Evolutionary conservation across 37 sponge, comb jelly and placozoan species (phyloP), one percentile per base, ranked within the genome.

Genomic region (Halichondria panicea): DNA sequence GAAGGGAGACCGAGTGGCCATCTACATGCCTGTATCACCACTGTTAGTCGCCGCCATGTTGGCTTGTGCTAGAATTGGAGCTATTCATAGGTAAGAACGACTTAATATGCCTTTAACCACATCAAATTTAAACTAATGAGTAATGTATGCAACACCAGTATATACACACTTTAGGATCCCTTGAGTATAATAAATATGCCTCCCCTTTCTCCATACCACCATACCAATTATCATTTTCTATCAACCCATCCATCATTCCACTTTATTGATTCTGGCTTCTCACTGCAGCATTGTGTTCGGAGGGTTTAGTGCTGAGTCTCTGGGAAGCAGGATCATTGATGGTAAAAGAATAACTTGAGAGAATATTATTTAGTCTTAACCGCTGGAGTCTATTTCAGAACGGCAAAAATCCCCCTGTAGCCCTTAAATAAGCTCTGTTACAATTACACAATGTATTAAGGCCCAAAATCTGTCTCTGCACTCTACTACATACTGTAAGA

Each of bases 61-160:
- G 68, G 97, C 97, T 55, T 96, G 97, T 78, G 88, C 94, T 62
- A 73, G 97, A 21, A 96, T 96, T 27, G 97, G 97, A 56, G 97
- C 88, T 35, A 73, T 94, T 21, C 94, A 94, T 84, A 86, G 87
- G 91, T 91, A 22, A 9, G 77, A 24, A 54, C 55, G 71, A 4
- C n/a, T n/a, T n/a, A n/a, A n/a, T n/a, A n/a, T n/a, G n/a, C n/a
- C n/a, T n/a, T n/a, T n/a, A n/a, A n/a, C n/a, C n/a, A n/a, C n/a
- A n/a, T n/a, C n/a, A n/a, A n/a, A n/a, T n/a, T n/a, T n/a, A n/a
- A n/a, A n/a, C n/a, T n/a, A n/a, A n/a, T n/a, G n/a, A n/a, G n/a
- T n/a, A n/a, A n/a, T n/a, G n/a, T n/a, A n/a, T n/a, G n/a, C n/a
- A n/a, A n/a, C n/a, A n/a, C n/a, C n/a, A n/a, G n/a, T n/a, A n/a